Percentiles rank a stretch among this genome's conserved stretches.
phyloP scores from a whole-genome alignment of 2,113 vertebrate species.

The Rhinogobius similis region DNA sequence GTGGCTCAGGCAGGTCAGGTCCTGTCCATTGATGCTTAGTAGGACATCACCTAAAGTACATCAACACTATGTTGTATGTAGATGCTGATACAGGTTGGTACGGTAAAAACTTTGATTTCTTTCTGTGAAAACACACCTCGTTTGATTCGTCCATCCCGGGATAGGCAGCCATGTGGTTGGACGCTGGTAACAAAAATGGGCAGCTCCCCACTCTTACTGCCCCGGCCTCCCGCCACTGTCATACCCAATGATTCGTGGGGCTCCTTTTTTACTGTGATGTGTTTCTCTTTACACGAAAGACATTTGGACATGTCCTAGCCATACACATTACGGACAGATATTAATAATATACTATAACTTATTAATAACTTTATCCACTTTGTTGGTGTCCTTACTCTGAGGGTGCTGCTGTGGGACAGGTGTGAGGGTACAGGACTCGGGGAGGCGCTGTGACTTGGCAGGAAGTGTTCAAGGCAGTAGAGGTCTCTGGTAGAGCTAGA shows the following conservation, averaged over 20 bases:
- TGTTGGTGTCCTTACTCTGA: slow-evolving; percentile 67
- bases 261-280: slow-evolving; percentile 96
- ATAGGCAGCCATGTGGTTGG: slow-evolving; percentile 94
- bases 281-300: slow-evolving; percentile 95
- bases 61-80: not conserved
- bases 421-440: slow-evolving; percentile 73
- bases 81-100: not conserved
- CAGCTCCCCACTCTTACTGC: slow-evolving; percentile 95
- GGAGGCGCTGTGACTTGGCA: slow-evolving; percentile 86
- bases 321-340: slow-evolving; percentile 3
- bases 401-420: slow-evolving; percentile 74
- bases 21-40: slow-evolving; percentile 94
- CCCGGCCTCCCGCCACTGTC: slow-evolving; percentile 96
- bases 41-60: slow-evolving; percentile 86
- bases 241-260: slow-evolving; percentile 95
- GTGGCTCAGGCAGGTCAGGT: slow-evolving; percentile 93
- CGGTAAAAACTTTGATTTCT: not conserved
- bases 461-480: slow-evolving; percentile 83
- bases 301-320: slow-evolving; percentile 92
- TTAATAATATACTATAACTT: not conserved
- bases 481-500: slow-evolving; percentile 83
- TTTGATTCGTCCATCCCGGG: slow-evolving; percentile 93
- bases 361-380: not conserved
- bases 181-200: slow-evolving; percentile 98
- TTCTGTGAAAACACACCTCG: slow-evolving; percentile 78